A percentile compares a stretch with the other conserved stretches of the same genome.
Evolutionary conservation across 1,140 invertebrate genomes (phyloP).

Genomic region (Solenopsis invicta): DNA sequence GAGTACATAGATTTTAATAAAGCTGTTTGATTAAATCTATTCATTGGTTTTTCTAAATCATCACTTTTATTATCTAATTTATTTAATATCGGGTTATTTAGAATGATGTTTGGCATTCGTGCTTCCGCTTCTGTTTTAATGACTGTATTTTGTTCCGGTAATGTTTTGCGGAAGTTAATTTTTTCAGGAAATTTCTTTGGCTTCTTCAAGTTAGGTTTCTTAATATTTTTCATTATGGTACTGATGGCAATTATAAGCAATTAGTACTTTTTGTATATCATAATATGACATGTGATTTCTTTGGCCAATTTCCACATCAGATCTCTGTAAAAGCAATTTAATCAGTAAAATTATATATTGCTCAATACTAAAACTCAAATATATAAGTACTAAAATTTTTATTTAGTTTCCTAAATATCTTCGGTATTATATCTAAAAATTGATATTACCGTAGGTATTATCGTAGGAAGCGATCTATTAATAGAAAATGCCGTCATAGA

Average conservation of each 20-base stretch:
- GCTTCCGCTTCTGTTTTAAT: background rate
- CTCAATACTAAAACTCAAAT: background rate
- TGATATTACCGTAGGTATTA: conserved; percentile 70
- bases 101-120: background rate
- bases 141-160: too few species aligned
- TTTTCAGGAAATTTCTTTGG: background rate
- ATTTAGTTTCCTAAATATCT: background rate
- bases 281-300: conserved; percentile 49
- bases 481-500: conserved; percentile 85
- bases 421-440: background rate
- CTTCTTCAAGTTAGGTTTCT: background rate
- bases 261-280: conserved; percentile 50
- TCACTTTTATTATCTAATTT: background rate
- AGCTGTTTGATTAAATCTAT: background rate
- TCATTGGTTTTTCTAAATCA: background rate
- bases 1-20: background rate
- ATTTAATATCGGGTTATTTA: background rate
- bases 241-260: conserved; percentile 28
- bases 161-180: background rate
- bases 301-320: conserved; percentile 45
- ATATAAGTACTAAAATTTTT: conserved; percentile 22
- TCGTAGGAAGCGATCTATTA: conserved; percentile 72
- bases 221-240: background rate
- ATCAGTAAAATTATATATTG: background rate
- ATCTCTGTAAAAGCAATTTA: conserved; percentile 6